Evolutionary conservation across 2,888 invertebrate genomes (phyloP), one percentile per base, ranked within the genome.

Genomic region (Parasteatoda lunata): DNA sequence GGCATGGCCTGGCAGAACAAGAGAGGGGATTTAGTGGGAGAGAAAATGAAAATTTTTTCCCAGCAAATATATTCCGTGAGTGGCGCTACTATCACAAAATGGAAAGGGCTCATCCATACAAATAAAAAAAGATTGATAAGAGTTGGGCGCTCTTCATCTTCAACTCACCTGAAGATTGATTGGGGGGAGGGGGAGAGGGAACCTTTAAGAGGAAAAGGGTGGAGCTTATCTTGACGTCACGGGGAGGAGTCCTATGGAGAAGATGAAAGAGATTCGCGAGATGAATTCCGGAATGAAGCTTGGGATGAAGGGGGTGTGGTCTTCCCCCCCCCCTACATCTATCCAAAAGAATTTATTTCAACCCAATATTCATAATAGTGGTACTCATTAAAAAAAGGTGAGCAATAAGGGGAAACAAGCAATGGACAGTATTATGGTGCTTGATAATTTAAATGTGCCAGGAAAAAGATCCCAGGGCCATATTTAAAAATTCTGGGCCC

Each of bases 121-220:
- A 69, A 69, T 9, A 30, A 47, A 47, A 30, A 69, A 47, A 30
- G 0, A 30, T 30, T 30, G 30, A 30, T 30, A 30, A 30, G 30
- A 30, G 30, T 30, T 30, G 30, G 30, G 30, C 15, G 15, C 72
- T n/a, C 69, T 69, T 47, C 69, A 51, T 77, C 77, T 69, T 84
- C n/a, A 49, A 66, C 73, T 59, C 80, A 86, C 85, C 85, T 86
- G 85, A 86, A 86, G 85, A 86, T 64, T 47, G 64, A 75, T 75
- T 47, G 48, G n/a, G 48, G n/a, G 64, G 48, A n/a, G 8, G 30
- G 71, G 45, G 70, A 68, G 75, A 52, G 77, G 68, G 66, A 48
- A 51, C 48, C 71, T 30, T 30, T 30, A 30, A 69, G 49, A 51
- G 45, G 30, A 84, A 51, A 48, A 30, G 15, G 72, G 71, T 51